Conservation (phyloP, 2,797 vertebrate genomes). For the Gambusia yucatana region DNA sequence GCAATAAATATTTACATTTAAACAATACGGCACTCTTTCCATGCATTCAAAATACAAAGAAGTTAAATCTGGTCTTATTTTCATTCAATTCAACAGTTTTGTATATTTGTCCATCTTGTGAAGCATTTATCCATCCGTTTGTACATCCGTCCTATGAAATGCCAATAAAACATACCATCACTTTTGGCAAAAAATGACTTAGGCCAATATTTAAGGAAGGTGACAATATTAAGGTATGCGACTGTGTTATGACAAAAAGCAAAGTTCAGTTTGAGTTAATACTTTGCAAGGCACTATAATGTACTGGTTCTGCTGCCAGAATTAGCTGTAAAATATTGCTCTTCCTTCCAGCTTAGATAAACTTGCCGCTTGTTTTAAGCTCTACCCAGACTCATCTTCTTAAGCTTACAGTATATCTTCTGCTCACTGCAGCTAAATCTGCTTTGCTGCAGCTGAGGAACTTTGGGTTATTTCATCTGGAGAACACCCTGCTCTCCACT, state of each 20-base stretch:
- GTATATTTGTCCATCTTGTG: background rate
- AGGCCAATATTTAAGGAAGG: too few species aligned
- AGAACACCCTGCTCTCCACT: constrained; percentile 2
- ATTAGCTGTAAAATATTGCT: background rate
- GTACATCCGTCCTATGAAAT: background rate
- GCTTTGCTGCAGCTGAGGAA: background rate
- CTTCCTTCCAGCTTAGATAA: constrained; percentile 18
- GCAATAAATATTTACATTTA: background rate
- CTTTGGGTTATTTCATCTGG: constrained; percentile 1
- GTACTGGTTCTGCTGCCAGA: background rate
- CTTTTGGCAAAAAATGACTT: too few species aligned
- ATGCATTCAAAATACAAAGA: background rate
- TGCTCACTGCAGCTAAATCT: constrained; percentile 18
- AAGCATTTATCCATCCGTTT: background rate
- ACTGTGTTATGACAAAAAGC: background rate
- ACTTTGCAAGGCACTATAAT: background rate
- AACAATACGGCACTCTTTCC: background rate
- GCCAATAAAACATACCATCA: background rate
- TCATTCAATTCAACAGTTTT: background rate
- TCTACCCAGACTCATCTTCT: constrained; percentile 50
- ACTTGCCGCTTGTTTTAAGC: constrained; percentile 36
- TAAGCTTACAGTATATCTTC: constrained; percentile 21
- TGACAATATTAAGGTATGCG: background rate
- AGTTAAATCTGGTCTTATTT: background rate
- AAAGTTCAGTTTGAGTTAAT: background rate